Evolutionary conservation across 2,888 invertebrate species (phyloP), one percentile per base, ranked within the genome.

Genomic region (Zaprionus obscuricornis): DNA sequence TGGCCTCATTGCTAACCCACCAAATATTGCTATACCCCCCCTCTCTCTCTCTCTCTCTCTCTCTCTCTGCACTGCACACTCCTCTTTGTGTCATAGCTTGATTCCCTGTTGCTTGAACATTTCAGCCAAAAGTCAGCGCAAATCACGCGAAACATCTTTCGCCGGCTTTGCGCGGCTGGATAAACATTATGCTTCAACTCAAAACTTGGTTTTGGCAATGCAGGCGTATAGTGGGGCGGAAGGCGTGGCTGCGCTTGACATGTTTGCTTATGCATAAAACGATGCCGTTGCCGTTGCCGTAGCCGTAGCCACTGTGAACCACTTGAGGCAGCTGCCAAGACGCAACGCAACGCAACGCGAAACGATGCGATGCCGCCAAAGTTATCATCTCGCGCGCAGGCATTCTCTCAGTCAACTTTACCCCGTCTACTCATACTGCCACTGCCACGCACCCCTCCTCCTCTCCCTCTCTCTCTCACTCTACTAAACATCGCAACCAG

Each of bases 261-360:
- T 85, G 83, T 79, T 79, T 79, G 83, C 85, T 85, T 79, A 82
- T 82, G 85, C 85, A 79, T 77, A 74, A 79, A 77, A 66, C 59
- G 85, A 49, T 62, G 79, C 57, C 60, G 34, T 10, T 10, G 24
- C 39, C 13, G 7, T 40, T 51, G 59, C 58, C 31, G 26, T 26
- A 42, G 33, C 18, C 55, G n/a, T 22, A 40, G 54, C 47, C 29
- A 33, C 67, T 52, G 40, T 45, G 72, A 51, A 45, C 64, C 85
- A 77, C 76, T 74, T 55, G 60, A 66, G 66, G 51, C 26, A 42
- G 59, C 67, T 46, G 58, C 63, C 51, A 57, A 55, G 59, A 50
- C 50, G 55, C 60, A 46, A n/a, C n/a, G n/a, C n/a, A n/a, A n/a
- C n/a, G n/a, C n/a, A 6, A 33, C 11, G 11, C n/a, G 5, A 13